phyloP scores from a whole-genome alignment of 2,888 invertebrate genomes.

The Eupithecia vulgata region DNA sequence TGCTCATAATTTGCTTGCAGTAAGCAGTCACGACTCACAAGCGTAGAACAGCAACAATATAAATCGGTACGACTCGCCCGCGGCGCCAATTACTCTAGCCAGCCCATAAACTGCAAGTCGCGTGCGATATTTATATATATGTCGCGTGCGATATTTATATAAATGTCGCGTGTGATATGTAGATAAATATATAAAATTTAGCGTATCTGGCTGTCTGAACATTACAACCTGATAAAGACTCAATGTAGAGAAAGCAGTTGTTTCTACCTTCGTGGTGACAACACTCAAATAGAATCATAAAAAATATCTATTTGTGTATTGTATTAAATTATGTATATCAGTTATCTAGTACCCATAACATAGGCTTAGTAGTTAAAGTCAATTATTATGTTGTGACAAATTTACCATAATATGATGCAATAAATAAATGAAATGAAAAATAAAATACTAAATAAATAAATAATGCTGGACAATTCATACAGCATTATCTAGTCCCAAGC shows the following conservation, averaged over 20 bases:
- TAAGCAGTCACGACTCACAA: constrained; percentile 47
- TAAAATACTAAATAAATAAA: no score
- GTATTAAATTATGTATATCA: no score
- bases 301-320: no score
- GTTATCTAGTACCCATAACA: no score
- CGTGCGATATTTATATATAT: constrained; percentile 67
- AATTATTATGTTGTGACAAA: no score
- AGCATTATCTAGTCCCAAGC: no score
- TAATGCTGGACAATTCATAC: no score
- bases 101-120: constrained; percentile 69
- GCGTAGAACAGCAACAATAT: constrained; percentile 47
- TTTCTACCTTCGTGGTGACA: no score
- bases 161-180: constrained; percentile 70
- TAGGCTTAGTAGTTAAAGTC: no score
- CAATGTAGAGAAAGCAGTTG: not conserved
- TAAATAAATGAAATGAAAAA: no score
- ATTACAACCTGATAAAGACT: not conserved
- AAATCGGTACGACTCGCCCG: constrained; percentile 52
- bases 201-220: not conserved
- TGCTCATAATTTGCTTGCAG: constrained; percentile 18
- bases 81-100: constrained; percentile 62
- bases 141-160: constrained; percentile 70
- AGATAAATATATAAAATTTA: constrained; percentile 52
- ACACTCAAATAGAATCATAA: no score
- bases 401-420: no score